Conservation (phyloP, 2,888 invertebrate genomes). For the Bhutanitis thaidina region DNA sequence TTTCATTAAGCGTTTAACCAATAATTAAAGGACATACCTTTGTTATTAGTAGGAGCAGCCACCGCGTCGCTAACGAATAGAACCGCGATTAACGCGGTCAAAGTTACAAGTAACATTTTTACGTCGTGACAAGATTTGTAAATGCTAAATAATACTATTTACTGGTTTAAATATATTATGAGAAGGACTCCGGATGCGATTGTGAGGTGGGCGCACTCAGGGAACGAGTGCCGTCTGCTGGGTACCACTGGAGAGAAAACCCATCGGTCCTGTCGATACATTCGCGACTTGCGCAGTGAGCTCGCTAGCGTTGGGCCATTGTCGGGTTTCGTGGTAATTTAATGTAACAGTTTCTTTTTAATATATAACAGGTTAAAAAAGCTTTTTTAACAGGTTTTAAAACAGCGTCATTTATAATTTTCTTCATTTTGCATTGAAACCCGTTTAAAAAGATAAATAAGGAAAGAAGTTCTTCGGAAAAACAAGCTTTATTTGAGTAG, state of each 20-base stretch:
- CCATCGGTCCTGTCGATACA: constrained; percentile 66
- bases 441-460: too few species aligned
- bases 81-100: constrained; percentile 71
- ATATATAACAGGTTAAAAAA: too few species aligned
- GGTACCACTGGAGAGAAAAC: constrained; percentile 34
- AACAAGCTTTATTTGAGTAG: too few species aligned
- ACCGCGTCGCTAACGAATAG: constrained; percentile 52
- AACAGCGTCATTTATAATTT: too few species aligned
- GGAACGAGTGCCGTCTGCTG: constrained; percentile 59
- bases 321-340: too few species aligned
- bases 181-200: constrained; percentile 38
- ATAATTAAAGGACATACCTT: constrained; percentile 53
- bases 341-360: too few species aligned
- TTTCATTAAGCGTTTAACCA: too few species aligned
- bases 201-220: constrained; percentile 52
- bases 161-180: constrained; percentile 22
- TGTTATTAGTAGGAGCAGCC: constrained; percentile 63
- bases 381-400: too few species aligned
- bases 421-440: too few species aligned
- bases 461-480: too few species aligned
- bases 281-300: constrained; percentile 73
- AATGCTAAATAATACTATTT: constrained; percentile 31
- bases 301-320: too few species aligned
- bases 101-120: constrained; percentile 58
- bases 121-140: constrained; percentile 15